Evolutionary conservation across 2,888 invertebrate species (phyloP), one percentile per base, ranked within the genome.

Genomic region (Latrodectus elegans): DNA sequence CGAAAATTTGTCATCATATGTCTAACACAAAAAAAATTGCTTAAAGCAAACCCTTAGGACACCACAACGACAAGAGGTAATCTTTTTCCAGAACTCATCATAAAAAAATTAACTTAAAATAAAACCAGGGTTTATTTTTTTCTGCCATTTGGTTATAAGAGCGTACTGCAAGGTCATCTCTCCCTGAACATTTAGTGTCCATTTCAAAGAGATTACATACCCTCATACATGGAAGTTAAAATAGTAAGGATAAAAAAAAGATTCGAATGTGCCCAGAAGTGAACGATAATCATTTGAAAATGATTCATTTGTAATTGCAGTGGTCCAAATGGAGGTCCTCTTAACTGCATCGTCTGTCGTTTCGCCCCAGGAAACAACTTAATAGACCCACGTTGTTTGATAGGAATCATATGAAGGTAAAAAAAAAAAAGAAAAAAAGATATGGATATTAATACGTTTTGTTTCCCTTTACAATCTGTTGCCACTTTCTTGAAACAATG

Each of bases 231-330:
- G 60, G 60, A n/a, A n/a, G n/a, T 15, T 15, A n/a, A 60, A 60
- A 10, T 60, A 15, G n/a, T n/a, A 60, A 15, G n/a, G 60, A 72
- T 14, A 53, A 17, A 80, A 60, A 17, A 64, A 73, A 76, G 22
- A 77, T 71, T 79, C 73, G 53, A 52, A 86, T 87, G 86, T 87
- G 86, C 86, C 68, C 77, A 81, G 86, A 87, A 87, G 76, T 81
- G 86, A 87, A 87, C 86, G 86, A 87, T 87, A 87, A 87, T 72
- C 86, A 87, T 87, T 87, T 81, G 81, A 73, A 77, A 87, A 87
- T 87, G 86, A 77, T 87, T 87, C 76, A 10, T 55, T 51, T 87
- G 86, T 87, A 87, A 87, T 87, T 87, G 86, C 86, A 51, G 81
- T 65, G n/a, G 76, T n/a, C 77, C 81, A 86, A 81, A 81, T 81